Percentiles rank a stretch among this genome's conserved stretches.
These are phyloP conservation scores for Sitobion miscanthi DNA, from an alignment of 1,140 invertebrate genomes.

Conservation along the genomic window DNA sequence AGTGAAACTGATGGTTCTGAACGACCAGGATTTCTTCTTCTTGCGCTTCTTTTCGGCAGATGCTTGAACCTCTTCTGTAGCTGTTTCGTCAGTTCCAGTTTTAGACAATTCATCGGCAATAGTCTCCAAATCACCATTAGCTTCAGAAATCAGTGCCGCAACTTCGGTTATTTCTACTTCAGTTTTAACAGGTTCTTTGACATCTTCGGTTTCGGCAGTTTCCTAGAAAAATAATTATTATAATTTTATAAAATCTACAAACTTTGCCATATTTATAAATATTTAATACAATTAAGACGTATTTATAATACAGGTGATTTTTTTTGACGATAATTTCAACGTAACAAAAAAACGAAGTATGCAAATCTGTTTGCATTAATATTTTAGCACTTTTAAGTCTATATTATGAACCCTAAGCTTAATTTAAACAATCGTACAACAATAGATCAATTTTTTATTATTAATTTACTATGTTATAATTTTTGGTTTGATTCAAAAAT, in stretches of 20 bases:
- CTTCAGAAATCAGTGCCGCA: background rate
- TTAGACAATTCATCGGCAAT: slow-evolving; percentile 24
- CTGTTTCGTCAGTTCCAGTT: background rate
- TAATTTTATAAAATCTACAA: background rate
- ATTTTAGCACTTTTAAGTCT: background rate
- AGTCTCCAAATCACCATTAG: slow-evolving; percentile 41
- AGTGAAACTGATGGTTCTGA: slow-evolving; percentile 82
- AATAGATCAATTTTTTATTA: background rate
- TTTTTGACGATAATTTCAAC: background rate
- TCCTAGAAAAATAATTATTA: slow-evolving; percentile 16
- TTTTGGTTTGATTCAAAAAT: too few species aligned
- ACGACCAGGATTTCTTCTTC: slow-evolving; percentile 86
- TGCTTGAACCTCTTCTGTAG: slow-evolving; percentile 62
- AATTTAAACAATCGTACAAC: background rate
- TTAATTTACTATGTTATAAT: background rate
- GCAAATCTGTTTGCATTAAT: too few species aligned
- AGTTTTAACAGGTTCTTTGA: background rate
- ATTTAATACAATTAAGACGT: background rate
- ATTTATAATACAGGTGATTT: background rate
- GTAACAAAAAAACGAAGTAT: background rate
- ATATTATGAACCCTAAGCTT: background rate
- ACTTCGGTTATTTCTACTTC: slow-evolving; percentile 37
- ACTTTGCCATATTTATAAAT: background rate
- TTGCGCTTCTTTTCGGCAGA: slow-evolving; percentile 73
- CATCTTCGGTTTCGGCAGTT: slow-evolving; percentile 31